Base-by-base conservation (phyloP, 2,797 vertebrate genomes). In the Pangasius macronema region DNA sequence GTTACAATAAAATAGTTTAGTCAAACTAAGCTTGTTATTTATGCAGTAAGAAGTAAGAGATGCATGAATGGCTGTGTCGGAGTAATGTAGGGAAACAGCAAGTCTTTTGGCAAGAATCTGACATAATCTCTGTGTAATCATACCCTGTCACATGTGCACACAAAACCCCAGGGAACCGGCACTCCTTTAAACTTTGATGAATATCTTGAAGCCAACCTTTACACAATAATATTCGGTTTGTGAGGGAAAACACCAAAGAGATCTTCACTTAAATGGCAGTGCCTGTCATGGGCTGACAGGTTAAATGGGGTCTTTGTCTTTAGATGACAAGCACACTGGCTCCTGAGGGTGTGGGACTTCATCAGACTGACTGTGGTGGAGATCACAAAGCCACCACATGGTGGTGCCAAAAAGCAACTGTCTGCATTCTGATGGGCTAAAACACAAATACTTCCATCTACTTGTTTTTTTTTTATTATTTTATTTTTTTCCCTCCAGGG, bases 241-340 rank as follows among this genome's bases (percentile, higher is more conserved):
- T 20, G 51, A 61, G 46, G 63, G 20, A 36, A 80, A 87, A 80
- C 79, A 84, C 22, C 46, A 68, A 77, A 39, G 67, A 80, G 79
- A 53, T 85, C 59, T 88, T 90, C 36, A 24, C 61, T 91, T 92
- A 90, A 92, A 92, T 89, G 92, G 89, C 36, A 27, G 84, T 83
- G 90, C 90, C 51, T 88, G 94, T 93, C 92, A 87, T 81, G 72
- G 75, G 0, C 87, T 92, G 93, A 92, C 92, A 92, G 87, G 88
- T 89, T 92, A 88, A 95, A 93, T 91, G 79, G 88, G 87, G 80
- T 91, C 88, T 94, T 92, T 93, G 92, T 95, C 92, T 93, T 83
- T n/a, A 76, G 68, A 30, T 55, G 88, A 89, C 90, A 91, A 90
- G 83, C 79, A 70, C 85, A 92, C 88, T 84, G 82, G 20, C 82